These are phyloP conservation scores for Oreochromis niloticus DNA, from an alignment of 2,113 vertebrate species.

Conservation along the genomic window DNA sequence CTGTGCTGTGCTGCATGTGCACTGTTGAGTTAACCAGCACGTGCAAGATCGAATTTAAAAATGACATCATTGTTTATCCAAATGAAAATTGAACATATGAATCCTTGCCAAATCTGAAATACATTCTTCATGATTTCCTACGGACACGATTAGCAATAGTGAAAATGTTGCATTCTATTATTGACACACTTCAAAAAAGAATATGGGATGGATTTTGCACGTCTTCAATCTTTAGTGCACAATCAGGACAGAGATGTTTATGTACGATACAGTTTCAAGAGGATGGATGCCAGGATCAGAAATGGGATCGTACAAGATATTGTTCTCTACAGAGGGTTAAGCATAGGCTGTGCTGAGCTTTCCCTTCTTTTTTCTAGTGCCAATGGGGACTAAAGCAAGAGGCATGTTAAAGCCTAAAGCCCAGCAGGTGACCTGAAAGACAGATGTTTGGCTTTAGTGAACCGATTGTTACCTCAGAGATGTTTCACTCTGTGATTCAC, in stretches of 20 bases:
- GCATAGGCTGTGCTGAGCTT: not conserved
- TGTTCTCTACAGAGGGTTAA: not conserved
- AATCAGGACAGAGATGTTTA: not conserved
- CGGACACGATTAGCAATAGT: not conserved
- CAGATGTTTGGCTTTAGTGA: conserved; percentile 16
- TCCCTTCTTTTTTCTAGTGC: not conserved
- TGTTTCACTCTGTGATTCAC: not conserved
- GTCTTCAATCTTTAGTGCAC: not conserved
- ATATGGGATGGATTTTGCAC: not conserved
- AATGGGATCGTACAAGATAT: not conserved
- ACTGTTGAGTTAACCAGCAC: not conserved
- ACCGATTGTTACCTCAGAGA: not conserved
- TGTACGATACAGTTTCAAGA: not conserved
- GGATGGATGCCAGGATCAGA: not conserved
- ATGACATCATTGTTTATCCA: conserved; percentile 23
- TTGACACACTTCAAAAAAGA: not conserved
- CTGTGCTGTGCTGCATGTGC: not conserved
- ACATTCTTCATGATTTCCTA: not conserved
- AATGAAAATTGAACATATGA: not conserved
- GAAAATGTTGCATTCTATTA: not conserved
- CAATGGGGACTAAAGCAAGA: conserved; percentile 4
- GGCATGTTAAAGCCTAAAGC: not conserved
- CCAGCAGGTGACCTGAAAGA: conserved; percentile 12
- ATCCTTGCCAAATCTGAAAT: conserved; percentile 1
- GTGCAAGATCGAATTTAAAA: conserved; percentile 22